phyloP scores from a whole-genome alignment of 1,140 invertebrate species.

The Hylaeus anthracinus region DNA sequence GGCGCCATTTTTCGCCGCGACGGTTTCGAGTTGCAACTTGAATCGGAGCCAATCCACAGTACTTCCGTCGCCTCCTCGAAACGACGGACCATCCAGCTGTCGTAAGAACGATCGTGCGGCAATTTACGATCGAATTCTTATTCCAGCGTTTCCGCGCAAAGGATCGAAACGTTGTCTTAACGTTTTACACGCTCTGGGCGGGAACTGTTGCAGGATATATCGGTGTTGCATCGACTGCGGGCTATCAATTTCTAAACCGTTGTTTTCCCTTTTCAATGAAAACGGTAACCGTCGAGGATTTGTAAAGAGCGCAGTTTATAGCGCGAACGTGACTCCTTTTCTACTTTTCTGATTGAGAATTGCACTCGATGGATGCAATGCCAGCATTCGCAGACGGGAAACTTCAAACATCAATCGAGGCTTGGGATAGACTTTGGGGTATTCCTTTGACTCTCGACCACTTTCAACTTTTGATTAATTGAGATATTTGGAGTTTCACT shows the following conservation, averaged over 20 bases:
- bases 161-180: conserved; percentile 12
- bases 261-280: not conserved
- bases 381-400: no score
- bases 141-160: conserved; percentile 32
- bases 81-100: conserved; percentile 27
- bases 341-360: no score
- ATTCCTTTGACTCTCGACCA: no score
- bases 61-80: conserved; percentile 33
- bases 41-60: conserved; percentile 52
- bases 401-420: no score
- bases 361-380: no score
- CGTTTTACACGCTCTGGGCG: not conserved
- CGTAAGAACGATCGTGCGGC: conserved; percentile 53
- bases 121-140: conserved; percentile 59
- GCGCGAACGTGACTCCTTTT: no score
- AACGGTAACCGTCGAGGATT: no score
- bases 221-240: not conserved
- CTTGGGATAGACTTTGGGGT: no score
- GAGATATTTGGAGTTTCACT: no score
- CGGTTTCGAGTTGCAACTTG: conserved; percentile 50
- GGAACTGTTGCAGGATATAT: not conserved
- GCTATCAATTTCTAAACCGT: not conserved
- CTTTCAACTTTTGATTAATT: no score
- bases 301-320: no score
- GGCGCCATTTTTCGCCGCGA: conserved; percentile 37